Conservation (phyloP, 2,113 vertebrate species). For the Phaetusa simplex region DNA sequence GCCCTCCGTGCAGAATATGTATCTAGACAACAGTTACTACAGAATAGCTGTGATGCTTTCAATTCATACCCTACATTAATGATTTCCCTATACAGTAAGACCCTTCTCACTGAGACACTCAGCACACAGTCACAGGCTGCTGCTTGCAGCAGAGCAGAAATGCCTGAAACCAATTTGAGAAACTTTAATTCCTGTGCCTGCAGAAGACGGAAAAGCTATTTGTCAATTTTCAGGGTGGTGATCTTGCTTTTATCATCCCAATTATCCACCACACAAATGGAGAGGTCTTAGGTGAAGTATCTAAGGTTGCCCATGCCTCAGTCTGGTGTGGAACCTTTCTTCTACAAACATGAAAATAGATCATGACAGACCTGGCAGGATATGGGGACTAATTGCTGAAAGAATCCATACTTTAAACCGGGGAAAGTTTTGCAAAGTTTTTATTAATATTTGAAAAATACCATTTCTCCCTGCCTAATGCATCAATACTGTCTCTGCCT, state of each 20-base stretch:
- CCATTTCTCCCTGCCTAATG: not conserved
- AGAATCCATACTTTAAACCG: not conserved
- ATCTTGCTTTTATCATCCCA: not conserved
- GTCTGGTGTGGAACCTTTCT: not conserved
- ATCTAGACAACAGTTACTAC: not conserved
- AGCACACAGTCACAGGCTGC: not conserved
- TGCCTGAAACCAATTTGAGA: not conserved
- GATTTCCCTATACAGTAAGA: not conserved
- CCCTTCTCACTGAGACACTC: not conserved
- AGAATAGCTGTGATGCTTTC: not conserved
- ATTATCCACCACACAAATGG: not conserved
- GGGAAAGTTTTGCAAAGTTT: not conserved
- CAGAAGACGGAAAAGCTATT: not conserved
- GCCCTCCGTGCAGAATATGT: rapidly evolving
- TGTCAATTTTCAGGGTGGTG: not conserved
- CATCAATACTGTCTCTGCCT: not conserved
- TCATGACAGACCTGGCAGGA: not conserved
- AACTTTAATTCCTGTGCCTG: not conserved
- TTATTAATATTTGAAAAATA: not conserved
- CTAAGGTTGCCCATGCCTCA: not conserved
- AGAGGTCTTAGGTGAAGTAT: not conserved
- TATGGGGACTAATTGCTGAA: not conserved
- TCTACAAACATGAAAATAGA: not conserved
- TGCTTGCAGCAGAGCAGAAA: not conserved
- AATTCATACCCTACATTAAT: not conserved